A percentile compares a stretch with the other conserved stretches of the same genome.
phyloP scores from a whole-genome alignment of 2,888 invertebrate genomes.

The Byasa hedistus region DNA sequence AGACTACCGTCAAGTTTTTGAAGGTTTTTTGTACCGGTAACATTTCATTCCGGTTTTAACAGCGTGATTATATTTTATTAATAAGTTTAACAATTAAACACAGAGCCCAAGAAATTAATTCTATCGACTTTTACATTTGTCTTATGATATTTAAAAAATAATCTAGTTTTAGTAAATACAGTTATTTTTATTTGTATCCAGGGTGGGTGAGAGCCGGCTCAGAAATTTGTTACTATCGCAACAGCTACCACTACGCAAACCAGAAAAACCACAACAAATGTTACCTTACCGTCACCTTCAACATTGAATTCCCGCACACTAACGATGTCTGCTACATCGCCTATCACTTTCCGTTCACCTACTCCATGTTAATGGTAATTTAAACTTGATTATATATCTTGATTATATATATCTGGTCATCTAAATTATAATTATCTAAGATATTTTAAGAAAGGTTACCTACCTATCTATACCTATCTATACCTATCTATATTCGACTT shows the following conservation, averaged over 20 bases:
- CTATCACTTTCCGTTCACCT: conserved; percentile 93
- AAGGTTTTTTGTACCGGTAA: no score
- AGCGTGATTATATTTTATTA: no score
- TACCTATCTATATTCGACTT: no score
- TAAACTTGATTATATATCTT: not conserved
- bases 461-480: no score
- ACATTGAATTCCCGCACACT: conserved; percentile 85
- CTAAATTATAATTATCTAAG: not conserved
- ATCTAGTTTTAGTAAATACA: not conserved
- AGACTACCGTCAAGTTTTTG: not conserved
- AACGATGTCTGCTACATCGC: conserved; percentile 91
- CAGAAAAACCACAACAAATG: conserved; percentile 77
- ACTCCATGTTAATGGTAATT: conserved; percentile 85
- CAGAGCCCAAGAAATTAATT: no score
- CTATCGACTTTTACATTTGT: not conserved
- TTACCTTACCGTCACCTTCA: conserved; percentile 90
- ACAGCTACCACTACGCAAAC: conserved; percentile 82
- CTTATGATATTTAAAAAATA: not conserved
- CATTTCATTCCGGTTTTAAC: no score
- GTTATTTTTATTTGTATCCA: conserved; percentile 32
- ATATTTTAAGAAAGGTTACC: conserved; percentile 5
- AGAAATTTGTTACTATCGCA: conserved; percentile 91
- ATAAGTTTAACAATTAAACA: no score
- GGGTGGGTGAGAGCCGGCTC: conserved; percentile 87
- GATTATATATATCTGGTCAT: not conserved